Conservation (phyloP, 2,888 invertebrate genomes). For the Cryptus armator region DNA sequence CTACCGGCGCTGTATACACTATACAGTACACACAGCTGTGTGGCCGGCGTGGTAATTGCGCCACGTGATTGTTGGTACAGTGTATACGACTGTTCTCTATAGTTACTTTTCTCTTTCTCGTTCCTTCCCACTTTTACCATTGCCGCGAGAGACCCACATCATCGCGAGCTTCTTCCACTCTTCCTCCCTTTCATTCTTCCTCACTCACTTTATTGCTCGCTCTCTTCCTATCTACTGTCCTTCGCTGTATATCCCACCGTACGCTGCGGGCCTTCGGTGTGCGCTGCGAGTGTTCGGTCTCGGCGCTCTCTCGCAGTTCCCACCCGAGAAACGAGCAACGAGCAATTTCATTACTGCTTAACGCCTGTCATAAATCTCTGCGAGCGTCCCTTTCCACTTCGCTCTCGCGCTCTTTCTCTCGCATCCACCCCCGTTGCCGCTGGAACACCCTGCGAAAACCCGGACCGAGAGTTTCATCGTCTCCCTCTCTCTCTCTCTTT, state of each 20-base stretch:
- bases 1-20: conserved; percentile 19
- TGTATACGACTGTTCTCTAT: conserved; percentile 64
- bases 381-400: conserved; percentile 76
- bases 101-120: conserved; percentile 58
- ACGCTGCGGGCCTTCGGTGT: conserved; percentile 35
- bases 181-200: conserved; percentile 48
- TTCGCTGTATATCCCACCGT: conserved; percentile 45
- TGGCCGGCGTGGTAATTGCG: conserved; percentile 82
- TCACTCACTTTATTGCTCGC: conserved; percentile 32
- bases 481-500: conserved; percentile 60
- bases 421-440: conserved; percentile 71
- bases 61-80: conserved; percentile 82
- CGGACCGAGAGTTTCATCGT: conserved; percentile 60
- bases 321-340: conserved; percentile 84
- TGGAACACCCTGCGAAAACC: conserved; percentile 64
- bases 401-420: conserved; percentile 58
- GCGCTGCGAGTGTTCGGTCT: conserved; percentile 55
- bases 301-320: conserved; percentile 74
- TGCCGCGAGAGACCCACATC: conserved; percentile 51
- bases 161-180: conserved; percentile 61
- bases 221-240: conserved; percentile 33
- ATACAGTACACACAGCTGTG: conserved; percentile 76
- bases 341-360: conserved; percentile 87
- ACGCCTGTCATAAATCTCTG: conserved; percentile 86
- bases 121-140: conserved; percentile 46